Evolutionary conservation across 2,113 vertebrate species (phyloP).

Genomic region (Ascaphus truei): DNA sequence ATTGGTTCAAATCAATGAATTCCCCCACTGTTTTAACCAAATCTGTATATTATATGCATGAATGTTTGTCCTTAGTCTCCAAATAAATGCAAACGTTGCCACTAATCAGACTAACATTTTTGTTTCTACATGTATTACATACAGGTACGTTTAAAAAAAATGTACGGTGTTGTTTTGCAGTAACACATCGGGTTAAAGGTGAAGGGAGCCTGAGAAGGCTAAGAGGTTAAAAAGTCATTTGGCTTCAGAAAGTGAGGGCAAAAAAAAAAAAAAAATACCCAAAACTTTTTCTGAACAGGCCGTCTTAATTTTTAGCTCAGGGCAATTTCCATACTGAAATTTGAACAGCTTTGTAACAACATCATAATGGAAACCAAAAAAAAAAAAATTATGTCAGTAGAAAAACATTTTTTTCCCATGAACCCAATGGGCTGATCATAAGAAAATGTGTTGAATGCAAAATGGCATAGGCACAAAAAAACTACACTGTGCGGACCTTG

Average conservation of each 20-base stretch:
- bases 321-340: slow-evolving; percentile 31
- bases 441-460: slow-evolving; percentile 39
- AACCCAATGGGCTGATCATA: slow-evolving; percentile 28
- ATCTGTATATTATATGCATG: too few species aligned
- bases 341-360: slow-evolving; percentile 27
- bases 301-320: slow-evolving; percentile 34
- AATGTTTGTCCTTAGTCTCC: not conserved
- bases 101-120: too few species aligned
- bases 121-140: too few species aligned
- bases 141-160: too few species aligned
- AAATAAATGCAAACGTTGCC: too few species aligned
- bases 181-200: slow-evolving; percentile 26
- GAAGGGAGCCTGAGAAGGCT: slow-evolving; percentile 20
- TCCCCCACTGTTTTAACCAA: too few species aligned
- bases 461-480: slow-evolving; percentile 49
- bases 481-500: slow-evolving; percentile 40
- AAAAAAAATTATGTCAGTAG: slow-evolving; percentile 1
- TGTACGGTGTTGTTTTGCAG: not conserved
- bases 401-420: slow-evolving; percentile 7
- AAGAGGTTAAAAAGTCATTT: slow-evolving; percentile 33
- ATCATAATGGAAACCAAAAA: not conserved
- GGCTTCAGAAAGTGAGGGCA: slow-evolving; percentile 23
- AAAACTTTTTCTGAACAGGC: slow-evolving; percentile 2
- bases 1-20: too few species aligned
- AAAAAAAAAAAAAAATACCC: slow-evolving; percentile 13